Conservation (phyloP, 2,797 vertebrate genomes). For the Alexandromys oeconomus region DNA sequence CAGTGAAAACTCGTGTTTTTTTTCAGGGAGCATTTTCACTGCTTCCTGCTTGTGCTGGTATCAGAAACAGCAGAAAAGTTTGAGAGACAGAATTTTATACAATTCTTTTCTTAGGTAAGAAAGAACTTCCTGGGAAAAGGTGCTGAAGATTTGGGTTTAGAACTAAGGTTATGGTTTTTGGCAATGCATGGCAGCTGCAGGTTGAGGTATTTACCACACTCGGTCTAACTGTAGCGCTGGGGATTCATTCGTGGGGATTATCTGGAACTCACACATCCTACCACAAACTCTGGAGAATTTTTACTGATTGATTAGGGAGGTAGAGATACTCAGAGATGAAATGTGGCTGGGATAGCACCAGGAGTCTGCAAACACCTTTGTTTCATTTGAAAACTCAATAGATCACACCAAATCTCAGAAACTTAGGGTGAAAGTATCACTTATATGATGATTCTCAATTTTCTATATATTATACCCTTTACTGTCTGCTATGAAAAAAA, state of each 20-base stretch:
- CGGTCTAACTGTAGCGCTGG: neutral
- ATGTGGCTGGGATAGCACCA: neutral
- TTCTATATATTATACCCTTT: neutral
- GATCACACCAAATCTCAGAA: conserved; percentile 27
- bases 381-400: conserved; percentile 42
- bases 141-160: neutral
- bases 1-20: conserved; percentile 68
- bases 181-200: conserved; percentile 4
- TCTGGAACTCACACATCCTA: conserved; percentile 41
- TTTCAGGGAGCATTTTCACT: conserved; percentile 56
- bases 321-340: conserved; percentile 9
- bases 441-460: conserved; percentile 15
- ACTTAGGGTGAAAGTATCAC: conserved; percentile 28
- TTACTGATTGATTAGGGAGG: conserved; percentile 4
- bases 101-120: conserved; percentile 36
- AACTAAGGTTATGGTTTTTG: conserved; percentile 55
- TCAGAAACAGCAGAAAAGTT: conserved; percentile 40
- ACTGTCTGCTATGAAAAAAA: conserved; percentile 1
- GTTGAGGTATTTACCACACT: conserved; percentile 35
- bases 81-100: conserved; percentile 52
- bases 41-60: conserved; percentile 58
- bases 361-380: conserved; percentile 33
- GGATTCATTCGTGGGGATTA: conserved; percentile 4
- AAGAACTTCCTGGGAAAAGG: conserved; percentile 36
- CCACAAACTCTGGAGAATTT: conserved; percentile 24